Conservation (phyloP, 2,113 vertebrate species). For the Tachuris rubrigastra region DNA sequence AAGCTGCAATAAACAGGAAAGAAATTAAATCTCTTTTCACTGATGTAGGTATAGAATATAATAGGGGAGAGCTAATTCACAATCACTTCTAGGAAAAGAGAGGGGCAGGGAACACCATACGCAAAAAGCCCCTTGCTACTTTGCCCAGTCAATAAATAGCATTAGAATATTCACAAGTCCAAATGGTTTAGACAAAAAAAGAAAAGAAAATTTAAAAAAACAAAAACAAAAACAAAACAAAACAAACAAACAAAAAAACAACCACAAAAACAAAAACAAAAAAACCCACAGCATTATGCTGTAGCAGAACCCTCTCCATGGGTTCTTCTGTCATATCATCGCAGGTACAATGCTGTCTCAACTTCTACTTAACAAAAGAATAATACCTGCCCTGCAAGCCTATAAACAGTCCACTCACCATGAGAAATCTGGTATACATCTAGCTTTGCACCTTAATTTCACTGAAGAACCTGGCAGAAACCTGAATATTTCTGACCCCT, state of each 20-base stretch:
- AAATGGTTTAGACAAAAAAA: neutral
- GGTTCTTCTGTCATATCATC: neutral
- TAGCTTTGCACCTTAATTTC: neutral
- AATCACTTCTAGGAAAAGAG: neutral
- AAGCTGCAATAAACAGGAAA: slow-evolving; percentile 74
- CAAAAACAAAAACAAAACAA: too few species aligned
- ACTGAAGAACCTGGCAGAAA: neutral
- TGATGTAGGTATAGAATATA: neutral
- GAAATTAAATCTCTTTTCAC: neutral
- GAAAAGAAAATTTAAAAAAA: neutral
- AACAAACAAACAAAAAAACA: too few species aligned
- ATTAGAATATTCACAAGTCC: neutral
- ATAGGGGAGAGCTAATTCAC: neutral
- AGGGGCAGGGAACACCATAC: neutral
- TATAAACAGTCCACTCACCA: neutral
- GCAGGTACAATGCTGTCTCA: neutral
- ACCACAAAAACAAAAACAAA: neutral
- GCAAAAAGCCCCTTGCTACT: neutral
- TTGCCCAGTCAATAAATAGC: neutral
- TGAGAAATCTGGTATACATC: neutral
- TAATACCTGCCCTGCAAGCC: neutral
- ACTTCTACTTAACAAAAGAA: neutral
- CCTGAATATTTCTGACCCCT: neutral
- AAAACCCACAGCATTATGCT: neutral
- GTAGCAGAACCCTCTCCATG: neutral